Conservation (phyloP, 2,797 vertebrate species). For the Enteromius treurensis region DNA sequence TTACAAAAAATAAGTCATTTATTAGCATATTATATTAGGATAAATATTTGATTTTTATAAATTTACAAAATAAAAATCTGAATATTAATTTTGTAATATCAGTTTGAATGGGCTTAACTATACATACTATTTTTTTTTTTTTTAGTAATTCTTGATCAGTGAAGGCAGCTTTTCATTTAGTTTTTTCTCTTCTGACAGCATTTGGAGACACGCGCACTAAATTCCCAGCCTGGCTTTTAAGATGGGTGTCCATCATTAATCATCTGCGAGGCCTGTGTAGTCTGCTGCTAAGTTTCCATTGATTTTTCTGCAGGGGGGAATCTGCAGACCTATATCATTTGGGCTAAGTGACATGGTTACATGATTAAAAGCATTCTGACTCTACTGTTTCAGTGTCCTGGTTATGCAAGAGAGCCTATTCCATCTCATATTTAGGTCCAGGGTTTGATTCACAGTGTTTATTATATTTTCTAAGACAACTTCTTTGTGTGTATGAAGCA, state of each 20-base stretch:
- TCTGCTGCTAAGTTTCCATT: constrained; percentile 53
- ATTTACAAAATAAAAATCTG: background rate
- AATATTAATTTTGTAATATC: background rate
- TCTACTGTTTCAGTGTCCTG: constrained; percentile 29
- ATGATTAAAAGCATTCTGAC: constrained; percentile 42
- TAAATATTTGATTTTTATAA: background rate
- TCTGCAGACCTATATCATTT: constrained; percentile 24
- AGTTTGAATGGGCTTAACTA: background rate
- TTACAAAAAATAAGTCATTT: background rate
- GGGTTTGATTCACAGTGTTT: constrained; percentile 15
- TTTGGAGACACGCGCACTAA: background rate
- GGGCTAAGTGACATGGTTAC: constrained; percentile 18
- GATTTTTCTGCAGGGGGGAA: constrained; percentile 40
- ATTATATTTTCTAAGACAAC: background rate
- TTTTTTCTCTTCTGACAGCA: constrained; percentile 20
- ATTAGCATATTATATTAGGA: background rate
- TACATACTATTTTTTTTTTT: background rate
- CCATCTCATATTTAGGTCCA: constrained; percentile 16
- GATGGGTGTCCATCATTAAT: constrained; percentile 48
- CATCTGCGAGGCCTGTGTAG: constrained; percentile 44
- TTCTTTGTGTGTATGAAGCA: constrained; percentile 16
- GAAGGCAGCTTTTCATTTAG: background rate
- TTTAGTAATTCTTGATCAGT: background rate
- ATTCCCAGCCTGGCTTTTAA: constrained; percentile 41
- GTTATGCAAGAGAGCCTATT: constrained; percentile 42